phyloP scores from a whole-genome alignment of 2,797 vertebrate species.

The Sebastes minor region DNA sequence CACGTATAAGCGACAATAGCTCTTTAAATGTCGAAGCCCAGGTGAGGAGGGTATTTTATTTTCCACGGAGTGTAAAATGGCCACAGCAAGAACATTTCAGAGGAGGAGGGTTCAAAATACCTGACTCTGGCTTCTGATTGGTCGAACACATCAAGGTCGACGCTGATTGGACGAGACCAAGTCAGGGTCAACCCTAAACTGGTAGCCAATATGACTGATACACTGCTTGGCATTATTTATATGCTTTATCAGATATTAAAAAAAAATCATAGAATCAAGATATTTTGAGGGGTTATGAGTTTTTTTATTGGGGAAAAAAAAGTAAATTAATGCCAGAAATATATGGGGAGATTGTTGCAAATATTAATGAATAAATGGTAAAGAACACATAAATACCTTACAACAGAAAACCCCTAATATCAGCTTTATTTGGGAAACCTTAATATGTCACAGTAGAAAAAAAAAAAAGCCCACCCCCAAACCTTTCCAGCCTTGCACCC shows the following conservation, averaged over 20 bases:
- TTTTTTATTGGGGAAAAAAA: conserved; percentile 21
- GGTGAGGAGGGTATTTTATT: conserved; percentile 7
- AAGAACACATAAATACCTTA: conserved; percentile 43
- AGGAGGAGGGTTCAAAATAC: conserved; percentile 31
- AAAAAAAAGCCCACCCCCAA: conserved; percentile 28
- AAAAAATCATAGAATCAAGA: not conserved
- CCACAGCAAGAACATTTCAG: conserved; percentile 62
- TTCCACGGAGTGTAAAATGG: conserved; percentile 75
- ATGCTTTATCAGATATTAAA: not conserved
- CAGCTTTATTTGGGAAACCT: conserved; percentile 66
- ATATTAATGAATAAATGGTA: conserved; percentile 15
- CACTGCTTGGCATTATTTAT: not conserved
- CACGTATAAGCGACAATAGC: not conserved
- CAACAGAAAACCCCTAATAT: conserved; percentile 65
- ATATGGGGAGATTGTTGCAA: conserved; percentile 1
- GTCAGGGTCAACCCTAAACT: not conserved
- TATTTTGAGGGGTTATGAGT: conserved; percentile 1
- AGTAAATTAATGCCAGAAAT: conserved; percentile 33
- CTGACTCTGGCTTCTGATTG: conserved; percentile 52
- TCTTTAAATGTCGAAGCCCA: not conserved
- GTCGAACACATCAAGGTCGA: not conserved
- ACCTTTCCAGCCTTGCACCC: conserved; percentile 41
- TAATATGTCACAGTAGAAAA: conserved; percentile 69
- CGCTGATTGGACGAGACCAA: conserved; percentile 56
- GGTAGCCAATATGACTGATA: not conserved